Evolutionary conservation across 2,888 invertebrate species (phyloP), one percentile per base, ranked within the genome.

Genomic region (Pogonocherus hispidulus): DNA sequence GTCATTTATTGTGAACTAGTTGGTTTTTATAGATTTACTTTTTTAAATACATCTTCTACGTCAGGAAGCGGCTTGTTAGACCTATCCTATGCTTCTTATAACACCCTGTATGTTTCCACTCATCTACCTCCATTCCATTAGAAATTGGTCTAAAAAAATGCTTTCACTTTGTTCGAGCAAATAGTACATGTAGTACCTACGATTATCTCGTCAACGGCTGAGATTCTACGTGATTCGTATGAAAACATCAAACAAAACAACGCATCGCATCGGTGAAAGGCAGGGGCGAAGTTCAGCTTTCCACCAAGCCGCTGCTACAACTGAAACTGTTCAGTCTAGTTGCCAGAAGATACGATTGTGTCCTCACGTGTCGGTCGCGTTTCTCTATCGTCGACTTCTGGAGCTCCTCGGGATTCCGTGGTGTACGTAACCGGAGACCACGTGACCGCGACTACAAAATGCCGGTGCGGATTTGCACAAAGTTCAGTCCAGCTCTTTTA

Each of bases 381-480:
- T 57, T 57, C 44, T 57, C 19, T n/a, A 9, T 8, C n/a, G 14
- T 32, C 32, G 8, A 32, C 32, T 55, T 55, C 55, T 55, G 57
- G 59, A 59, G 59, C 47, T 59, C 32, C 49, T 19, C 27, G 59
- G 59, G 32, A 59, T 59, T 59, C 59, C 59, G 47, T 32, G 47
- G 32, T 27, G 19, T 19, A 59, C 59, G 59, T 35, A 47, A 47
- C 19, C 20, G 47, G 16, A 3, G n/a, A 32, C 63, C 72, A 72
- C 72, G 70, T 72, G 72, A 63, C 68, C 54, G 54, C 47, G 35
- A 56, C 60, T 72, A 72, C 72, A 72, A 72, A 72, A 72, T 68
- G 66, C 70, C 72, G 69, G 72, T 70, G 62, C 56, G 63, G 67
- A 46, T 62, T 70, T 63, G 54, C 70, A 62, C 62, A 66, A 69